Base-by-base conservation (phyloP, 2,888 invertebrate genomes). In the Drosophila neoperkinsi region DNA sequence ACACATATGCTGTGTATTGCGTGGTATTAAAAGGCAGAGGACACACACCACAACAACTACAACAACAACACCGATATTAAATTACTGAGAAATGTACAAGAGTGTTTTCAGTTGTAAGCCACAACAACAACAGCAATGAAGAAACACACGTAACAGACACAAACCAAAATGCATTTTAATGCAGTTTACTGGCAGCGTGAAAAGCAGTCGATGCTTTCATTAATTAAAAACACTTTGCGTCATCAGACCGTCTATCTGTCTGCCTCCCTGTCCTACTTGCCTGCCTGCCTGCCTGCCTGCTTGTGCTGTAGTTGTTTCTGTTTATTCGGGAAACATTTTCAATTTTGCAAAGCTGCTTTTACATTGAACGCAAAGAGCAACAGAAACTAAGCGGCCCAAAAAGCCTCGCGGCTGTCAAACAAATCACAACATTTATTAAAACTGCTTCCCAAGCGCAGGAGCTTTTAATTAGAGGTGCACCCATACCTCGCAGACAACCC, bases 371-470 rank as follows among this genome's bases (percentile, higher is more conserved):
- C 57, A 52, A 71, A 51, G 43, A 50, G 52, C 50, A 58, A 64
- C 21, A 28, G 36, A 43, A 57, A 57, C 36, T 70, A 51, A 55
- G 57, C 51, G 46, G 51, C 38, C 43, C 55, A 58, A 67, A 59
- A 25, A 49, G 55, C 58, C 69, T 53, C 43, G 67, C 65, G 58
- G 62, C 73, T 78, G 77, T 74, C 79, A 82, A 82, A 77, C 82
- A 79, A 81, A 81, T 88, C 84, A 81, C 71, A 81, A 77, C 75
- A 86, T 87, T 77, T 86, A 86, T 86, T 84, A 84, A 84, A 84
- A 79, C 74, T 77, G 60, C 34, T 62, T 53, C 71, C 59, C 55
- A 58, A 64, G 74, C 77, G 70, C 31, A 51, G 77, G 52, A 76
- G 77, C 84, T 88, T 86, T 87, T 88, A 87, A 87, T 87, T 87